Percentiles rank a stretch among this genome's conserved stretches.
Conservation (phyloP, 2,888 invertebrate genomes). For the Pterostichus madidus region DNA sequence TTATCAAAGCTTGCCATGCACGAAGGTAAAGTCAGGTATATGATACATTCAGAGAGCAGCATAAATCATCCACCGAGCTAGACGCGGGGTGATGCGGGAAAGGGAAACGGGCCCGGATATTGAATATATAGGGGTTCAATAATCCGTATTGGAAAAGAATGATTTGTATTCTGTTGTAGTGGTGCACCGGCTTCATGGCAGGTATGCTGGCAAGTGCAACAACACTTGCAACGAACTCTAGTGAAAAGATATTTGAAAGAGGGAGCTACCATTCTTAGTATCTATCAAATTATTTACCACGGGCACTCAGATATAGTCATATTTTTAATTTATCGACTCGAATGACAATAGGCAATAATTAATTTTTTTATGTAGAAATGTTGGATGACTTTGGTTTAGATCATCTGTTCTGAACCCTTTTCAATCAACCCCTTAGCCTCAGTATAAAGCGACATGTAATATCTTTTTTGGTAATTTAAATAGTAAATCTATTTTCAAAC, state of each 20-base stretch:
- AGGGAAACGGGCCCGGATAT: slow-evolving; percentile 56
- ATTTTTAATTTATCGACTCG: too few species aligned
- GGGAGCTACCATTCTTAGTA: too few species aligned
- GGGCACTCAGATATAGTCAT: too few species aligned
- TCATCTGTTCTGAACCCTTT: too few species aligned
- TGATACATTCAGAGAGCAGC: slow-evolving; percentile 28
- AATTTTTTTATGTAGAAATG: too few species aligned
- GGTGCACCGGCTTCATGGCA: slow-evolving; percentile 49
- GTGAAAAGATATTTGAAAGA: not conserved
- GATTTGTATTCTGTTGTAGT: slow-evolving; percentile 59
- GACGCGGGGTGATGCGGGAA: not conserved
- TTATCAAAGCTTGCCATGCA: not conserved
- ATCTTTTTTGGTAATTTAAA: too few species aligned
- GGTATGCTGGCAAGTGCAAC: slow-evolving; percentile 28
- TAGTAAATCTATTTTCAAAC: too few species aligned
- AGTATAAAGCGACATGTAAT: too few species aligned
- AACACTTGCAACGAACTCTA: slow-evolving; percentile 13
- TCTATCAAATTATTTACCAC: too few species aligned
- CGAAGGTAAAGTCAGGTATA: slow-evolving; percentile 22
- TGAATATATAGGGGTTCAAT: slow-evolving; percentile 66
- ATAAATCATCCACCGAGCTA: slow-evolving; percentile 4
- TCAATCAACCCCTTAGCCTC: too few species aligned
- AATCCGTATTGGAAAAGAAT: slow-evolving; percentile 63
- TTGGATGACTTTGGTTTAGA: too few species aligned
- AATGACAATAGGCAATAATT: too few species aligned